phyloP scores from a whole-genome alignment of 2,113 vertebrate genomes.

The Climacteris rufus region DNA sequence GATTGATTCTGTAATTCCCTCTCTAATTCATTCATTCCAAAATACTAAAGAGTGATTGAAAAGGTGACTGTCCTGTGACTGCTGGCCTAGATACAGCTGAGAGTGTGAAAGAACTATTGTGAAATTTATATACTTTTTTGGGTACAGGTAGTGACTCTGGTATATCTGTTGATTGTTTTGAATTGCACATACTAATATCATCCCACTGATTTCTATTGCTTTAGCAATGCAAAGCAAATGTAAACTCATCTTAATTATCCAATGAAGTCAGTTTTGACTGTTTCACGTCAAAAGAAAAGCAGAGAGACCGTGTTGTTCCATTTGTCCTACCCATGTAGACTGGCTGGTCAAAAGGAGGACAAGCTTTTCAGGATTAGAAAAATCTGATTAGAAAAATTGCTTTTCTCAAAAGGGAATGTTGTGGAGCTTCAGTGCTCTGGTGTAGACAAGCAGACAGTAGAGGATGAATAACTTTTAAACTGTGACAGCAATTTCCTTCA shows the following conservation, averaged over 20 bases:
- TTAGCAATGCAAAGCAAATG: background rate
- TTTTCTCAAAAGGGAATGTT: background rate
- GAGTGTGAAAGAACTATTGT: background rate
- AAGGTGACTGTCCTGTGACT: background rate
- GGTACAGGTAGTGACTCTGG: background rate
- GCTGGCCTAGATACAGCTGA: background rate
- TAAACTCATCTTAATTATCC: background rate
- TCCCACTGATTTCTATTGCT: background rate
- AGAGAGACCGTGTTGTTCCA: background rate
- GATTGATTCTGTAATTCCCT: background rate
- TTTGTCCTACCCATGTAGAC: background rate
- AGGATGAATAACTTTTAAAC: background rate
- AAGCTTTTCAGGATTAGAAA: background rate
- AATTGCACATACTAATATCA: background rate
- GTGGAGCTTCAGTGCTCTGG: background rate
- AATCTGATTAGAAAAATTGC: background rate
- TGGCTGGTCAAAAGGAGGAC: background rate
- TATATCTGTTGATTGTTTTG: background rate
- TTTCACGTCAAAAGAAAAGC: background rate
- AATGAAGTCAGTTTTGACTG: background rate
- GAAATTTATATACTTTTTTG: background rate
- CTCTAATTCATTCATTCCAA: background rate
- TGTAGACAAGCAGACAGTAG: background rate
- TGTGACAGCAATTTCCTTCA: background rate
- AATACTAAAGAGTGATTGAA: background rate